Evolutionary conservation across 2,797 vertebrate genomes (phyloP), one percentile per base, ranked within the genome.

Genomic region (Brachymystax lenok): DNA sequence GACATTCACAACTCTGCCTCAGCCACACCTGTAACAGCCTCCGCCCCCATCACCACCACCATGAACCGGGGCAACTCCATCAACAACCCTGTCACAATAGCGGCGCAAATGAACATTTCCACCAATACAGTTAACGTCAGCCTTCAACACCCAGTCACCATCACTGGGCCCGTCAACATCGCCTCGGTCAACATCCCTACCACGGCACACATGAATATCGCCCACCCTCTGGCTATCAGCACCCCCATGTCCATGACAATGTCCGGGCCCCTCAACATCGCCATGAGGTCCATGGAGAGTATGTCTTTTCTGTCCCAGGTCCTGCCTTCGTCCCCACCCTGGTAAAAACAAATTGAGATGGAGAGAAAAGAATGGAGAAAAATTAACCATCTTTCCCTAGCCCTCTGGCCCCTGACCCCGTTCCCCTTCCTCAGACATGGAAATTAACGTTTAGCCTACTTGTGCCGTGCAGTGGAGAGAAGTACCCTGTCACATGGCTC

Each of bases 91-190:
- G 95, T 98, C 92, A 98, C 98, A 86, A 98, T 99, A 84, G 97
- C 97, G 54, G 96, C 97, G 82, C 97, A 98, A 90, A 98, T 99
- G 98, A 99, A 97, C 96, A 97, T 98, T 79, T 96, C 96, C 90
- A 98, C 97, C 87, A 98, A 97, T 89, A 97, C 98, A 0, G 94
- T 98, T 74, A 98, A 97, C 90, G 98, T 99, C 95, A 96, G 96
- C 13, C 94, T 99, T 84, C 98, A 98, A 82, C 98, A 99, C 86
- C 98, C 97, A 0, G 96, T 99, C 89, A 98, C 97, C 71, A 98
- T 98, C 88, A 98, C 97, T 0, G 97, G 96, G 69, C 97, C 98
- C 1, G 96, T 99, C 93, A 99, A 98, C 93, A 96, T 99, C 77
- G 93, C 97, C 73, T 94, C 94, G 0, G 91, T 95, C 63, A 28